Evolutionary conservation across 1,140 invertebrate species (phyloP).

Genomic region (Archivesica marissinica): DNA sequence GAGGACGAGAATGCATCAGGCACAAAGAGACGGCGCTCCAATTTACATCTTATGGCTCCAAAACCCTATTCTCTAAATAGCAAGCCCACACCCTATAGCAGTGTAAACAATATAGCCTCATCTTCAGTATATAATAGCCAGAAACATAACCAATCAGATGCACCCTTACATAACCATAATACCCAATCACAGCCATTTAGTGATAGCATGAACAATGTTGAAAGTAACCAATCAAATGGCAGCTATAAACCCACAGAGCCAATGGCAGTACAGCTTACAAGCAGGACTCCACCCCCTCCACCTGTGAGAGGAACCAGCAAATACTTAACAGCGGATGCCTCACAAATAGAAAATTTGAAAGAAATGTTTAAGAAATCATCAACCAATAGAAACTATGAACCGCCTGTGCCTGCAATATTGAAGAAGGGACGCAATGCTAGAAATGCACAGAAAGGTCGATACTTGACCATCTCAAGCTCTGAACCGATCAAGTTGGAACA

Average conservation of each 20-base stretch:
- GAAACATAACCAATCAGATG: slow-evolving; percentile 57
- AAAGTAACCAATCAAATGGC: slow-evolving; percentile 57
- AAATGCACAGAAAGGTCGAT: slow-evolving; percentile 85
- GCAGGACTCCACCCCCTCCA: slow-evolving; percentile 52
- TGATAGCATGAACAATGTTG: slow-evolving; percentile 16
- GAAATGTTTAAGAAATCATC: slow-evolving; percentile 43
- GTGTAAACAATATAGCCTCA: slow-evolving; percentile 49
- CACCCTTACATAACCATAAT: slow-evolving; percentile 57
- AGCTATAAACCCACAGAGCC: slow-evolving; percentile 39
- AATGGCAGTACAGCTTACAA: slow-evolving; percentile 20
- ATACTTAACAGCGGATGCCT: slow-evolving; percentile 17
- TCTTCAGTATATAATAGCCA: slow-evolving; percentile 44
- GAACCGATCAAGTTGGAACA: slow-evolving; percentile 84
- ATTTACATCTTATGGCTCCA: slow-evolving; percentile 68
- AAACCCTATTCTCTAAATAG: slow-evolving; percentile 75
- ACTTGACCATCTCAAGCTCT: slow-evolving; percentile 93
- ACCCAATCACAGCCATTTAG: slow-evolving; percentile 45
- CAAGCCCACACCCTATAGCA: slow-evolving; percentile 65
- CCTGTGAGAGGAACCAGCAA: slow-evolving; percentile 59
- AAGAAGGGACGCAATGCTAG: slow-evolving; percentile 50
- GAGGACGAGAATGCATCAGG: slow-evolving; percentile 24
- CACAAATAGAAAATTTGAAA: slow-evolving; percentile 10
- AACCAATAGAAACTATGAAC: slow-evolving; percentile 43
- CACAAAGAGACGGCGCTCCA: slow-evolving; percentile 59
- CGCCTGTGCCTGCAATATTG: slow-evolving; percentile 50